Percentiles rank a stretch among this genome's conserved stretches.
phyloP scores from a whole-genome alignment of 2,797 vertebrate species.

The Mormyrops attenuatus region DNA sequence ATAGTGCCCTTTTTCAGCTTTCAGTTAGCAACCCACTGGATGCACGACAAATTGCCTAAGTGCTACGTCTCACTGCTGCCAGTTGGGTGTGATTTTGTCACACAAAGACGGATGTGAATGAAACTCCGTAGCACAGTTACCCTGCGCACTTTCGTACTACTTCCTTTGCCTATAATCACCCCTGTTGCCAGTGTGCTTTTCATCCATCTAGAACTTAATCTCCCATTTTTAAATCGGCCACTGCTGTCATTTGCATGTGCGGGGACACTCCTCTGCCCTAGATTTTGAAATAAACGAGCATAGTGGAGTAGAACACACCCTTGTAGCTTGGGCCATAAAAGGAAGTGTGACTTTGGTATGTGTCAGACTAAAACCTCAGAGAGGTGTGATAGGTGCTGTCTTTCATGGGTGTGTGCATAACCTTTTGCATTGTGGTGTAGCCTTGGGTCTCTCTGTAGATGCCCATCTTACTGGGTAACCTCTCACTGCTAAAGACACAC shows the following conservation, averaged over 20 bases:
- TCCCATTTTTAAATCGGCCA: constrained; percentile 5
- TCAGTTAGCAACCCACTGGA: neutral
- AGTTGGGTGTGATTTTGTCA: neutral
- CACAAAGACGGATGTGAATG: neutral
- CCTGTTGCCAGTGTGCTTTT: neutral
- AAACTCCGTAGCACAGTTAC: neutral
- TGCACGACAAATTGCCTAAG: neutral
- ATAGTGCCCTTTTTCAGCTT: neutral
- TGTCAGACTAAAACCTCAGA: neutral
- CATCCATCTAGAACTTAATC: neutral
- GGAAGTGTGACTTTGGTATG: neutral
- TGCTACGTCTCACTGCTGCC: neutral
- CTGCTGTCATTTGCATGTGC: neutral
- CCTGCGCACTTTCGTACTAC: neutral
- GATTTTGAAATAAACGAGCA: neutral
- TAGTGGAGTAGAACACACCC: neutral
- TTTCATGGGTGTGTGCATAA: neutral
- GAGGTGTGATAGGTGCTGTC: neutral
- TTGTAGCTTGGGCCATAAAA: neutral
- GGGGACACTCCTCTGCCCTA: neutral
- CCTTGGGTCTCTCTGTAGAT: neutral
- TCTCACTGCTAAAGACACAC: too few species aligned
- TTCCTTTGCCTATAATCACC: neutral
- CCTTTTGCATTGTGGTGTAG: neutral
- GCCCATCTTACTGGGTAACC: neutral